Percentiles rank a stretch among this genome's conserved stretches.
Conservation (phyloP, 37 sponge, comb jelly and placozoan species). For the Diacarnus erythraeanus region DNA sequence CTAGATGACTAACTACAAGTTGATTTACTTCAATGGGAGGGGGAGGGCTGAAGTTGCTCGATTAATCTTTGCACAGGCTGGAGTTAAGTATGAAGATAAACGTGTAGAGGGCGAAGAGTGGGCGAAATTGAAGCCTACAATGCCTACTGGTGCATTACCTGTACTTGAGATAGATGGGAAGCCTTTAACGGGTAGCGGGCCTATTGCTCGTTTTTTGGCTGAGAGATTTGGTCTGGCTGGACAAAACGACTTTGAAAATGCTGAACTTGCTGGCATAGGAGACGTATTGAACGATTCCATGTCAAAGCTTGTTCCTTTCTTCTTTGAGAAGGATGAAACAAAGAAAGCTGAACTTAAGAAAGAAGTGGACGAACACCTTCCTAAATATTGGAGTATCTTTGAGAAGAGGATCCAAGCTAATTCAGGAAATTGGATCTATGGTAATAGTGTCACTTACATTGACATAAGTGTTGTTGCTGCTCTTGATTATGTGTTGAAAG, state of each 20-base stretch:
- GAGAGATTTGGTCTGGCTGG: slow-evolving; percentile 53
- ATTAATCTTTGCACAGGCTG: slow-evolving; percentile 46
- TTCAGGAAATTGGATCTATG: slow-evolving; percentile 34
- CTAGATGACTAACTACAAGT: slow-evolving; percentile 64
- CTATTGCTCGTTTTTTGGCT: slow-evolving; percentile 54
- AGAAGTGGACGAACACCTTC: slow-evolving; percentile 22
- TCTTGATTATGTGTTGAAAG: not conserved
- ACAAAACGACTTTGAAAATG: slow-evolving; percentile 52
- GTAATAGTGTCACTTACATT: slow-evolving; percentile 25
- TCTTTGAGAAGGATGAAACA: slow-evolving; percentile 51
- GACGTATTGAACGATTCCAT: slow-evolving; percentile 46
- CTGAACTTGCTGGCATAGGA: slow-evolving; percentile 46
- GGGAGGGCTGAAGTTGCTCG: slow-evolving; percentile 50
- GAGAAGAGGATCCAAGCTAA: slow-evolving; percentile 18
- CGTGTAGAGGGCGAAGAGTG: slow-evolving; percentile 27
- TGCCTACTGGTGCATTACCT: slow-evolving; percentile 62
- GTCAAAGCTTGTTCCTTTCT: not conserved
- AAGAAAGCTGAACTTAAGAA: slow-evolving; percentile 30
- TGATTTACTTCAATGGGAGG: slow-evolving; percentile 43
- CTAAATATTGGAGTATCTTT: slow-evolving; percentile 9
- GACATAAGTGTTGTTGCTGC: slow-evolving; percentile 16
- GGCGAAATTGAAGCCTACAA: slow-evolving; percentile 44
- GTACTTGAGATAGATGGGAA: slow-evolving; percentile 73
- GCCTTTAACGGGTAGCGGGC: slow-evolving; percentile 34
- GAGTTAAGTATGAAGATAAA: slow-evolving; percentile 40